Conservation (phyloP, 92 coral and sea anemone species). For the Muricea muricata region DNA sequence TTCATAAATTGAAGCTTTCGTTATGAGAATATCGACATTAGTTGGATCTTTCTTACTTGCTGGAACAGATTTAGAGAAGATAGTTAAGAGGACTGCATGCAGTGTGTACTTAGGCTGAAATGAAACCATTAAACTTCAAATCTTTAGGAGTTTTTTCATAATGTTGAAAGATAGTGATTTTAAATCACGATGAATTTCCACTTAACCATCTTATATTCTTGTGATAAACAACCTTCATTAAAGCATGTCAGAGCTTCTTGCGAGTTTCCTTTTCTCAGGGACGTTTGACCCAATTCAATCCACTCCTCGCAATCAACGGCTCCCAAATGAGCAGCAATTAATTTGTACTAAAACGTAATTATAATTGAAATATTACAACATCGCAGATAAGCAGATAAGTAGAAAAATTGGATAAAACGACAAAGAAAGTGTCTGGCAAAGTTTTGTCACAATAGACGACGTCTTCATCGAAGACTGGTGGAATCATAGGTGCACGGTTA, state of each 20-base stretch:
- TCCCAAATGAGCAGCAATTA: constrained; percentile 92
- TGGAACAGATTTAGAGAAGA: constrained; percentile 18
- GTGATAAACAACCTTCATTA: constrained; percentile 94
- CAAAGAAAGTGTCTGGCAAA: background rate
- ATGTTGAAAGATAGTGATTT: no score
- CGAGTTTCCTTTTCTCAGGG: constrained; percentile 74
- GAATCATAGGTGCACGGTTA: no score
- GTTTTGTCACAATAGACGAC: no score
- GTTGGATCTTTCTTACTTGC: constrained; percentile 86
- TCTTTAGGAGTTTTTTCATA: no score
- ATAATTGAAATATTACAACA: no score
- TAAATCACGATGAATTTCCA: no score
- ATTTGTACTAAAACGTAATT: constrained; percentile 71
- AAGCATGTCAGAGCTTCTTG: constrained; percentile 90
- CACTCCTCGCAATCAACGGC: constrained; percentile 90
- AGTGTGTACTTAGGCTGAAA: background rate
- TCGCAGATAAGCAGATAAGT: background rate
- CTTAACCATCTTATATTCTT: no score
- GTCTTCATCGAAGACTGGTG: no score
- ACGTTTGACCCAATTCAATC: constrained; percentile 87
- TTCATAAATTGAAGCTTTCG: constrained; percentile 85
- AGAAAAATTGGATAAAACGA: background rate
- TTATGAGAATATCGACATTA: constrained; percentile 78
- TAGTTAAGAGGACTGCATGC: background rate
- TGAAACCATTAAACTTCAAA: no score